Evolutionary conservation across 2,888 invertebrate genomes (phyloP).

Genomic region (Volucella zonaria): DNA sequence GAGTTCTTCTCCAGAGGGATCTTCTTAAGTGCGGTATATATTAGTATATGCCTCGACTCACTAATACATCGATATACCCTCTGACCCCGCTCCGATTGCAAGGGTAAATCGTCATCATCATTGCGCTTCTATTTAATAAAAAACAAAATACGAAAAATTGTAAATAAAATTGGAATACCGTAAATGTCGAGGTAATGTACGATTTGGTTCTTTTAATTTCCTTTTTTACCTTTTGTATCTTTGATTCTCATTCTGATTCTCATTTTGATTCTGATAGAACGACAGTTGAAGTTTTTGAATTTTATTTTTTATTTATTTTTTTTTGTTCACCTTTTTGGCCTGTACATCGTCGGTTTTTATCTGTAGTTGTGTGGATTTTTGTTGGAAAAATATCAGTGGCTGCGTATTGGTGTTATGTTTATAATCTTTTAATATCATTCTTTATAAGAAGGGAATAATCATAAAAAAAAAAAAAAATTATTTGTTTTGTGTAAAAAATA

Average conservation of each 20-base stretch:
- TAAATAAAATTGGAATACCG: constrained; percentile 69
- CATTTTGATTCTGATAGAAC: constrained; percentile 4
- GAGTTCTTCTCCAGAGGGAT: constrained; percentile 49
- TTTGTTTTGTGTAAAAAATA: constrained; percentile 21
- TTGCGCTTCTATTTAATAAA: constrained; percentile 31
- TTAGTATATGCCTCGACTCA: neutral
- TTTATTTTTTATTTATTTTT: no score
- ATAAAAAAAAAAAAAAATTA: neutral
- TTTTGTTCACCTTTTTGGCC: no score
- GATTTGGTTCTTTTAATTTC: constrained; percentile 36
- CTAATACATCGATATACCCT: constrained; percentile 10
- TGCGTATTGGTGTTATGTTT: constrained; percentile 6
- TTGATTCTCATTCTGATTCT: neutral
- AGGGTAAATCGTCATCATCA: constrained; percentile 55
- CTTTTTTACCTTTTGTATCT: neutral
- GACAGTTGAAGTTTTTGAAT: neutral
- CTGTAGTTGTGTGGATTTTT: constrained; percentile 12
- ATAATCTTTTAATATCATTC: neutral
- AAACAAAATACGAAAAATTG: constrained; percentile 43
- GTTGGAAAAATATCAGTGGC: neutral
- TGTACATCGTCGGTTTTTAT: neutral
- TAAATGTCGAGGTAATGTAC: constrained; percentile 70
- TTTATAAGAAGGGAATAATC: neutral
- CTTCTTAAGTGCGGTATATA: constrained; percentile 17
- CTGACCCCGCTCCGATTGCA: constrained; percentile 26